phyloP scores from a whole-genome alignment of 2,888 invertebrate species.

The Parapristionchus giblindavisi region DNA sequence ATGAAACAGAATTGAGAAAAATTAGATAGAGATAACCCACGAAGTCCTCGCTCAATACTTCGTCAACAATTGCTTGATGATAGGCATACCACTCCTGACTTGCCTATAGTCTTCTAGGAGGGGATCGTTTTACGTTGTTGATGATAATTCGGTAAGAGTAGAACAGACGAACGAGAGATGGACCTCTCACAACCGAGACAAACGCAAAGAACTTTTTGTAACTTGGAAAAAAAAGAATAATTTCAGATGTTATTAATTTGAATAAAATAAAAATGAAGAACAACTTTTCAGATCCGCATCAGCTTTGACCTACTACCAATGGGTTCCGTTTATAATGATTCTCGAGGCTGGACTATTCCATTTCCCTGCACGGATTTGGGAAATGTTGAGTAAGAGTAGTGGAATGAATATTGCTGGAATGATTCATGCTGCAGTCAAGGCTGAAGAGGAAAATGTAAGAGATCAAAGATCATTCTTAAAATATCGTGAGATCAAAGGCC shows the following conservation, averaged over 20 bases:
- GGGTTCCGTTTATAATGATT: constrained; percentile 66
- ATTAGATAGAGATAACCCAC: no score
- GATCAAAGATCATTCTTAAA: no score
- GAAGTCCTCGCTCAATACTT: no score
- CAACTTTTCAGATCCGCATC: constrained; percentile 54
- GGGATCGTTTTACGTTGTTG: no score
- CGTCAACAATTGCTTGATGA: no score
- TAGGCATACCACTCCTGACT: no score
- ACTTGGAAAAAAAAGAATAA: background rate
- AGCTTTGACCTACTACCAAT: constrained; percentile 67
- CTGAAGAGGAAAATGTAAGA: constrained; percentile 57
- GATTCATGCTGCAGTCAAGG: constrained; percentile 59
- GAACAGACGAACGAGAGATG: no score
- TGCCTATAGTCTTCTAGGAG: no score
- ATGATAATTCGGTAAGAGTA: no score
- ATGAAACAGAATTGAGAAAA: no score
- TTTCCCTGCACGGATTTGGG: constrained; percentile 31
- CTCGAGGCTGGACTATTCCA: constrained; percentile 36
- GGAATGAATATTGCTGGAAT: constrained; percentile 64
- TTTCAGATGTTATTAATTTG: background rate
- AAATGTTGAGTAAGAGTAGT: background rate
- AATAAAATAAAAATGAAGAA: background rate
- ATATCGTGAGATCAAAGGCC: background rate
- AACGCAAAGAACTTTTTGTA: background rate
- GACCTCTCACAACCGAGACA: no score